A percentile compares a stretch with the other conserved stretches of the same genome.
Evolutionary conservation across 2,888 invertebrate genomes (phyloP).

Genomic region (Pollenia labialis): DNA sequence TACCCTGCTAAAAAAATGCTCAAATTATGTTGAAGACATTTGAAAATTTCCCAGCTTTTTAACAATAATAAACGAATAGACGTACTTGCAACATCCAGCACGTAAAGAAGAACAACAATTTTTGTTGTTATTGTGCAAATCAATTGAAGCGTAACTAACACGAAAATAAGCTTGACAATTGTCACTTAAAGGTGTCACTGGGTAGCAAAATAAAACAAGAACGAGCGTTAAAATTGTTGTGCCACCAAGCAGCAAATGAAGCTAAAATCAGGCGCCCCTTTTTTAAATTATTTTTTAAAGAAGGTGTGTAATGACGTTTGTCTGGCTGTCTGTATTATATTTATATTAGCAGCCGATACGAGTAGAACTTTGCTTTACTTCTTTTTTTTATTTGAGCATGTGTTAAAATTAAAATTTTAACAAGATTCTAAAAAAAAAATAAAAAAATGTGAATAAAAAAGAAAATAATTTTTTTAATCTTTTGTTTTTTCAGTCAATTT

Average conservation of each 20-base stretch:
- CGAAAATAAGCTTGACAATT: constrained; percentile 72
- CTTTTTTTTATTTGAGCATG: constrained; percentile 44
- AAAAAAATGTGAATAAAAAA: background rate
- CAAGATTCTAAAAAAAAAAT: constrained; percentile 38
- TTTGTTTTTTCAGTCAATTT: constrained; percentile 58
- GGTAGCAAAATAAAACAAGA: constrained; percentile 2
- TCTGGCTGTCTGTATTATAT: constrained; percentile 17
- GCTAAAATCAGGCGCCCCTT: background rate
- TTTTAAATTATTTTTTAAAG: background rate
- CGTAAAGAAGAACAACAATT: constrained; percentile 41
- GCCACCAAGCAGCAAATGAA: background rate
- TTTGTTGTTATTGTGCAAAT: constrained; percentile 58
- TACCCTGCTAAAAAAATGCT: background rate
- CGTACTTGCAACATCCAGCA: constrained; percentile 28
- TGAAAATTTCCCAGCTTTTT: constrained; percentile 44
- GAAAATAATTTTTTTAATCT: constrained; percentile 66
- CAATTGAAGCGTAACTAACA: constrained; percentile 71
- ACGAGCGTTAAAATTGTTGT: constrained; percentile 30
- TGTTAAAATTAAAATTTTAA: constrained; percentile 67
- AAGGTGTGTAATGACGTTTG: constrained; percentile 13
- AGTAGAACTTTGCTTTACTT: constrained; percentile 6
- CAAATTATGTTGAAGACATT: constrained; percentile 42
- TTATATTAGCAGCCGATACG: constrained; percentile 62
- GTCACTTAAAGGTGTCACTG: constrained; percentile 71
- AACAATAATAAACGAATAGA: constrained; percentile 46